Evolutionary conservation across 2,888 invertebrate species (phyloP).

Genomic region (Rotaria sp.): DNA sequence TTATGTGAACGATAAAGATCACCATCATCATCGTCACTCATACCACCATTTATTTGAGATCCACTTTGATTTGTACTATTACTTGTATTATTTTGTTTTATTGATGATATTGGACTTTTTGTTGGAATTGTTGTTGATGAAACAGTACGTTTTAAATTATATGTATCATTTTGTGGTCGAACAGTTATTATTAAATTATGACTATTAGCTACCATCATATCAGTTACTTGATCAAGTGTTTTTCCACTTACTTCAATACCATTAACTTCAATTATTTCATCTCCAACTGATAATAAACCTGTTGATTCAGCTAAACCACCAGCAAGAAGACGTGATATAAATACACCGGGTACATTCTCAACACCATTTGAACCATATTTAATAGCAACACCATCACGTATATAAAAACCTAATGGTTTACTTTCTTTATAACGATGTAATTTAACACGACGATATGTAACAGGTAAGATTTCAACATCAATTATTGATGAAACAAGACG

Average conservation of each 20-base stretch:
- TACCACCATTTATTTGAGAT: background rate
- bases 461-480: constrained; percentile 96
- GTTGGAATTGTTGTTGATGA: background rate
- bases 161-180: constrained; percentile 84
- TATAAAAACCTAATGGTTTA: constrained; percentile 93
- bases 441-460: constrained; percentile 71
- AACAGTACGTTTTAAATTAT: constrained; percentile 45
- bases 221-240: constrained; percentile 72
- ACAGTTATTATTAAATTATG: constrained; percentile 96
- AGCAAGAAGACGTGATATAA: constrained; percentile 92
- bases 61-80: background rate
- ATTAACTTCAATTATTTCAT: constrained; percentile 98
- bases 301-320: constrained; percentile 91
- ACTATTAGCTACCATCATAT: constrained; percentile 99
- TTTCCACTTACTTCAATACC: constrained; percentile 91
- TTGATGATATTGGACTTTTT: background rate
- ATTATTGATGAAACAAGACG: constrained; percentile 96
- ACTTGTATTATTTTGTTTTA: background rate
- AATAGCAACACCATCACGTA: constrained; percentile 63
- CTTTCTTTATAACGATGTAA: constrained; percentile 88
- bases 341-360: constrained; percentile 74
- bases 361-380: constrained; percentile 52
- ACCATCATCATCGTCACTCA: background rate
- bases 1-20: background rate
- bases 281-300: constrained; percentile 90